phyloP scores from a whole-genome alignment of 2,797 vertebrate species.

The Lithobates sylvaticus region DNA sequence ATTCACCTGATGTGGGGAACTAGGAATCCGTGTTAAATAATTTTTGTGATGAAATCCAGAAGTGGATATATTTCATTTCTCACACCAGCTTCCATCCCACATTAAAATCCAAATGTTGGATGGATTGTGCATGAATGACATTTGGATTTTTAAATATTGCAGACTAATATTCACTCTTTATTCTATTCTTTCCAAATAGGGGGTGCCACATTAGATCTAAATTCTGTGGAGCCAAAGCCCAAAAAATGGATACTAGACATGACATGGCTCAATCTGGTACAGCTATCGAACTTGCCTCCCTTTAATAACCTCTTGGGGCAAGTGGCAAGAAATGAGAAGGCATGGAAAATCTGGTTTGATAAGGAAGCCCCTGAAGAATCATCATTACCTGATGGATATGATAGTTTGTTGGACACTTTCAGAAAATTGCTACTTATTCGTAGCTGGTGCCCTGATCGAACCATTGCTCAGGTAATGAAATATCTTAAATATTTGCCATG shows the following conservation, averaged over 20 bases:
- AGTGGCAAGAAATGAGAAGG: conserved; percentile 79
- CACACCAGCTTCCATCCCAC: too few relatives aligned
- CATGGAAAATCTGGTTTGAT: conserved; percentile 86
- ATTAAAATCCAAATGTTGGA: too few relatives aligned
- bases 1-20: too few relatives aligned
- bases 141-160: too few relatives aligned
- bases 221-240: conserved; percentile 83
- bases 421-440: conserved; percentile 83
- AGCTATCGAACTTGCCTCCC: conserved; percentile 77
- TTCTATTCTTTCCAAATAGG: conserved; percentile 67
- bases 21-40: too few relatives aligned
- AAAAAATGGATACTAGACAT: conserved; percentile 86
- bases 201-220: conserved; percentile 83
- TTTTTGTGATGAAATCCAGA: too few relatives aligned
- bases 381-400: conserved; percentile 80
- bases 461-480: conserved; percentile 79
- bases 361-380: conserved; percentile 79
- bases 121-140: too few relatives aligned
- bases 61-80: too few relatives aligned
- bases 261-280: conserved; percentile 87
- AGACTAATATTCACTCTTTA: not conserved
- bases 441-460: conserved; percentile 85
- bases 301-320: conserved; percentile 80
- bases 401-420: conserved; percentile 80
- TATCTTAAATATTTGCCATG: not conserved